Percentiles rank a stretch among this genome's conserved stretches.
These are phyloP conservation scores for Pterobdella sp. DNA, from an alignment of 2,888 invertebrate species.

Conservation along the genomic window DNA sequence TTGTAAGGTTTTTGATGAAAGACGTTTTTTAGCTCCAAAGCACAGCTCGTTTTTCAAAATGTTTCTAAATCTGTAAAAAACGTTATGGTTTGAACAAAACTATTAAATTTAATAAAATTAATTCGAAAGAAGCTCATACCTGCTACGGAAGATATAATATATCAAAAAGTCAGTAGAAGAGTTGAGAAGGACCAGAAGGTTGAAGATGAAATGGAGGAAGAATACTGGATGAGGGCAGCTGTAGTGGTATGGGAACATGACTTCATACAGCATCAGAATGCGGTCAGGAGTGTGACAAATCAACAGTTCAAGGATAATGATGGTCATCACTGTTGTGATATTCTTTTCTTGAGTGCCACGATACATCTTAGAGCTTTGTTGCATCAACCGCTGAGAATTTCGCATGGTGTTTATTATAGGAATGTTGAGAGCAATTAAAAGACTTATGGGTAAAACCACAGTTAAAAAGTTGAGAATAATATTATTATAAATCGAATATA, in stretches of 20 bases:
- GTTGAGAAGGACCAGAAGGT: constrained; percentile 32
- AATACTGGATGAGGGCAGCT: constrained; percentile 28
- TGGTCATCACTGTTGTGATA: constrained; percentile 34
- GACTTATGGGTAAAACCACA: constrained; percentile 28
- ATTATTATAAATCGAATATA: constrained; percentile 31
- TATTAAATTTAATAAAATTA: background rate
- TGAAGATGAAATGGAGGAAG: constrained; percentile 26
- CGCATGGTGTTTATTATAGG: constrained; percentile 29
- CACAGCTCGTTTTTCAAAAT: constrained; percentile 7
- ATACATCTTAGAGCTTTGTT: constrained; percentile 28
- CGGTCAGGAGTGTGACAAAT: constrained; percentile 35
- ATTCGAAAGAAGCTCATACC: constrained; percentile 16
- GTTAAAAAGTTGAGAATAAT: constrained; percentile 31
- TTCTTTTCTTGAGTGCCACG: constrained; percentile 32
- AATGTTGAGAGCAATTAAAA: constrained; percentile 32
- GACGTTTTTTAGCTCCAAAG: background rate
- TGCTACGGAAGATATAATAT: constrained; percentile 32
- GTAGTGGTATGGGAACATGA: background rate
- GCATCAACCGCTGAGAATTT: constrained; percentile 25
- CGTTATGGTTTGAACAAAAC: background rate
- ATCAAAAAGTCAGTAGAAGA: constrained; percentile 35
- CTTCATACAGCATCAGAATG: constrained; percentile 23
- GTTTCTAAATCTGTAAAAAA: background rate
- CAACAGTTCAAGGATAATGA: constrained; percentile 33
- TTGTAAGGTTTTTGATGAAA: background rate